Evolutionary conservation across 1,140 invertebrate species (phyloP).

Genomic region (Rhyzopertha dominica): DNA sequence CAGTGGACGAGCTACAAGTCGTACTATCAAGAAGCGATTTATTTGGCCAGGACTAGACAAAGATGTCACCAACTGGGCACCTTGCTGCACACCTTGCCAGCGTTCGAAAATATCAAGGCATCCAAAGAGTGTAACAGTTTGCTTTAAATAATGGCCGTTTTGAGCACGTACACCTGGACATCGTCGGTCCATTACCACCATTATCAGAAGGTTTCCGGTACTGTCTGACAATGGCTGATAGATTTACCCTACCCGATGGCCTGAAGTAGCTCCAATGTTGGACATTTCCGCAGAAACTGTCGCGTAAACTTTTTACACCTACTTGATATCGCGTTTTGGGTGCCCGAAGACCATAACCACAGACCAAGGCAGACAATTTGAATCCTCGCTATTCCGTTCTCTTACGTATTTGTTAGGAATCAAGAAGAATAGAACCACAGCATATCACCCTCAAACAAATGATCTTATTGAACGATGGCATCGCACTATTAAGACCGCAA

Average conservation of each 20-base stretch:
- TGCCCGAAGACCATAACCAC: too few relatives aligned
- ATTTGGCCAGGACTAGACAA: conserved; percentile 30
- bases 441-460: conserved; percentile 15
- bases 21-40: conserved; percentile 19
- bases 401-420: conserved; percentile 5
- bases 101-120: conserved; percentile 30
- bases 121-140: conserved; percentile 7
- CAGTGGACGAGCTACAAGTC: conserved; percentile 21
- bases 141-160: conserved; percentile 12
- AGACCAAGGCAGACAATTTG: too few relatives aligned
- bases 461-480: too few relatives aligned
- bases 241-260: conserved; percentile 48
- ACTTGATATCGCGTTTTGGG: conserved; percentile 43
- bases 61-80: conserved; percentile 25
- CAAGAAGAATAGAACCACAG: conserved; percentile 5
- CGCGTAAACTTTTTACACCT: conserved; percentile 26
- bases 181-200: conserved; percentile 47
- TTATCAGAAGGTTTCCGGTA: conserved; percentile 39
- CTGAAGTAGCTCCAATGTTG: conserved; percentile 40
- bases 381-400: conserved; percentile 6
- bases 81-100: conserved; percentile 32
- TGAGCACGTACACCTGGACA: conserved; percentile 48
- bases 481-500: too few relatives aligned
- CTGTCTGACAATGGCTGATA: conserved; percentile 45
- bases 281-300: conserved; percentile 40